A percentile compares a stretch with the other conserved stretches of the same genome.
Evolutionary conservation across 1,140 invertebrate species (phyloP).

Genomic region (Amphibalanus amphitrite): DNA sequence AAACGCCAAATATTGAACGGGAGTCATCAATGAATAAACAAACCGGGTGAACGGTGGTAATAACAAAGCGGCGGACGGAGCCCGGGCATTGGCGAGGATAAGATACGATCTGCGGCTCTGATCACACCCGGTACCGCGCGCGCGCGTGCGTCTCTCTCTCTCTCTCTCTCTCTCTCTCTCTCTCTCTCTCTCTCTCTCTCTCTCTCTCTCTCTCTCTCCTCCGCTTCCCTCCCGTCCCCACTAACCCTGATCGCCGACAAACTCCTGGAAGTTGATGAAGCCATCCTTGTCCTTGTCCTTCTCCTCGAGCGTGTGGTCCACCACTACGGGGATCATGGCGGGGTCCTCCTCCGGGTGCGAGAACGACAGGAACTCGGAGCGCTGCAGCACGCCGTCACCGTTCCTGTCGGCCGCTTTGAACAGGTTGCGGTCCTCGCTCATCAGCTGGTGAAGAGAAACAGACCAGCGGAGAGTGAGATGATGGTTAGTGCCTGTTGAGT

Average conservation of each 20-base stretch:
- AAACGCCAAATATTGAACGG: no score
- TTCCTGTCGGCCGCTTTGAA: slow-evolving; percentile 74
- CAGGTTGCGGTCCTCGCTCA: slow-evolving; percentile 59
- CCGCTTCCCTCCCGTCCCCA: no score
- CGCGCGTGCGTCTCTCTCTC: neutral
- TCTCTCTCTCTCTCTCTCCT: no score
- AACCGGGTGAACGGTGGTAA: no score
- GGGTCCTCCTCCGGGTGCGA: slow-evolving; percentile 85
- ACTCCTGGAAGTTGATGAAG: slow-evolving; percentile 62
- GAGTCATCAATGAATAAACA: no score
- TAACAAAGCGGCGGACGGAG: neutral
- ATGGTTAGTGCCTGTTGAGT: no score
- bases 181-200: no score
- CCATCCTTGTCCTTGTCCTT: slow-evolving; percentile 76
- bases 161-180: neutral
- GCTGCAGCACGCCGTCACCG: slow-evolving; percentile 55
- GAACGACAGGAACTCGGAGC: slow-evolving; percentile 71
- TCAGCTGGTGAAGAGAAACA: slow-evolving; percentile 14
- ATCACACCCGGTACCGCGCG: neutral
- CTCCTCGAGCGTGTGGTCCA: slow-evolving; percentile 60
- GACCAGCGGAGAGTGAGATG: no score
- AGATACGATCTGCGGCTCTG: neutral
- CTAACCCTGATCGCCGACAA: slow-evolving; percentile 34
- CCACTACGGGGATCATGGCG: slow-evolving; percentile 64
- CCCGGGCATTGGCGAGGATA: neutral